These are phyloP conservation scores for Cyaniris semiargus DNA, from an alignment of 2,888 invertebrate species.

Conservation along the genomic window DNA sequence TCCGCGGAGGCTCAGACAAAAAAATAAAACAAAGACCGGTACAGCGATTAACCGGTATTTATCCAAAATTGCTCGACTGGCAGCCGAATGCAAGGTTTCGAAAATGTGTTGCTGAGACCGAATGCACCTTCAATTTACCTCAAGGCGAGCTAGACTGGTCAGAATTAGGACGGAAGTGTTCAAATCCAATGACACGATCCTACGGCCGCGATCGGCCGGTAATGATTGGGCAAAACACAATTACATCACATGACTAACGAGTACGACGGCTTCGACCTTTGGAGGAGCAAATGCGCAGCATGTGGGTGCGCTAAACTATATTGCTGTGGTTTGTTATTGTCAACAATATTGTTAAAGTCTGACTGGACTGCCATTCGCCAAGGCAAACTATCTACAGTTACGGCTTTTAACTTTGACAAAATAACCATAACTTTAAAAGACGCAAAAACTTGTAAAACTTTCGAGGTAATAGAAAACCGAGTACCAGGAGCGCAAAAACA, in stretches of 20 bases:
- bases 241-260: constrained; percentile 25
- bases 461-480: constrained; percentile 17
- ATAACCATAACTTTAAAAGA: background rate
- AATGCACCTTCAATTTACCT: constrained; percentile 6
- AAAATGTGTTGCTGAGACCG: background rate
- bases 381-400: background rate
- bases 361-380: background rate
- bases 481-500: constrained; percentile 58
- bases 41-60: constrained; percentile 15
- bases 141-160: constrained; percentile 23
- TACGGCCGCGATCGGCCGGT: constrained; percentile 11
- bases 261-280: constrained; percentile 13
- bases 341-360: background rate
- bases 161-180: constrained; percentile 30
- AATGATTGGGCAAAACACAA: constrained; percentile 24
- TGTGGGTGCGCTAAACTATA: constrained; percentile 4
- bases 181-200: constrained; percentile 18
- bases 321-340: constrained; percentile 10
- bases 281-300: background rate
- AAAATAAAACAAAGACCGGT: constrained; percentile 12
- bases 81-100: background rate
- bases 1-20: background rate
- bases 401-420: background rate
- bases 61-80: background rate
- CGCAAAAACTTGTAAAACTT: constrained; percentile 4